Base-by-base conservation (phyloP, 2,113 vertebrate genomes). In the Typhlomys cinereus region DNA sequence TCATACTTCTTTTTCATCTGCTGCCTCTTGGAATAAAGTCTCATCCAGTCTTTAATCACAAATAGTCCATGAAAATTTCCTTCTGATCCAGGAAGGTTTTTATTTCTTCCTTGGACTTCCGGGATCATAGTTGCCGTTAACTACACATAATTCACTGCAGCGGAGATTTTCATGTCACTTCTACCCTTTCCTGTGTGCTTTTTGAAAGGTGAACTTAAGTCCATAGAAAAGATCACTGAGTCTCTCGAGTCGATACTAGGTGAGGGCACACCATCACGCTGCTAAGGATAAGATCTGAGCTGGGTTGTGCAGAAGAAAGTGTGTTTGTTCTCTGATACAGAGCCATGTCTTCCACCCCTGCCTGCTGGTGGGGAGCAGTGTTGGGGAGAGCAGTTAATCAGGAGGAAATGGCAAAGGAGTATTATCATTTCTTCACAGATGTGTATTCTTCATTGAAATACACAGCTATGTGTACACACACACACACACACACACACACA, bases 201-300 rank as follows among this genome's bases (percentile, higher is more conserved):
- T 90, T 95, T 87, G 41, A 89, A 89, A 66, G 76, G 44, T 93
- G 81, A 92, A 67, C 64, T 84, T 87, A 6, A 41, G 39, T 61
- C 39, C 67, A 87, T 25, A 80, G 41, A 54, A 93, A 76, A 90
- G 8, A 87, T 1, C 11, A 88, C 39, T 7, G 7, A 80, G 27
- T 78, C 61, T 91, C 88, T 62, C 67, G 76, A 89, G 21, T 4
- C 70, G 75, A 84, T 57, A 25, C 61, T 62, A 74, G 36, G 73
- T 91, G 48, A 91, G 50, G 39, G 46, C 66, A 95, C 50, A 54
- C 9, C 15, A 50, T n/a, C 36, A 44, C 23, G 31, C 70, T 71
- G 48, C 48, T 36, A 18, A 86, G 44, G 52, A 29, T 14, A 82
- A 67, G 27, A 74, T 67, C 66, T 46, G 81, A 67, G 31, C 36